These are phyloP conservation scores for Myotis vivesi DNA, from an alignment of 2,797 vertebrate genomes.

Conservation along the genomic window DNA sequence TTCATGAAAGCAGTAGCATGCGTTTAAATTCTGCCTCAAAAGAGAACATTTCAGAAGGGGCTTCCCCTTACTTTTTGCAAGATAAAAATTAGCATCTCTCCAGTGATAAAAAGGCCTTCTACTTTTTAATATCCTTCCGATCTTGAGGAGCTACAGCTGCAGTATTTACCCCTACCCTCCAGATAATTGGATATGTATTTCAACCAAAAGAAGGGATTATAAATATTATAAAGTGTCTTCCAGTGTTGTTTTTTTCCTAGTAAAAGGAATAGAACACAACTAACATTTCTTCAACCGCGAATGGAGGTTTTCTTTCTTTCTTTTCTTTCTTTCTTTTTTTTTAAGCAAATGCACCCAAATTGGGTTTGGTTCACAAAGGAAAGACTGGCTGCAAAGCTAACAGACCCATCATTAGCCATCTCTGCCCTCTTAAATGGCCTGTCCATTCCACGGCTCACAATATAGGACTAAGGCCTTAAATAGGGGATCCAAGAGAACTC, in stretches of 20 bases:
- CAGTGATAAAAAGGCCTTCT: slow-evolving; percentile 6
- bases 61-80: slow-evolving; percentile 58
- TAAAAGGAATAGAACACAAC: slow-evolving; percentile 51
- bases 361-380: slow-evolving; percentile 76
- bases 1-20: slow-evolving; percentile 58
- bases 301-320: slow-evolving; percentile 25
- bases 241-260: background rate
- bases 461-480: slow-evolving; percentile 71
- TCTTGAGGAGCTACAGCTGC: background rate
- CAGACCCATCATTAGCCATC: slow-evolving; percentile 78
- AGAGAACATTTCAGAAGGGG: slow-evolving; percentile 64
- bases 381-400: slow-evolving; percentile 71
- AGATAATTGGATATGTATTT: background rate
- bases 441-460: slow-evolving; percentile 71
- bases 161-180: background rate
- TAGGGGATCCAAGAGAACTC: slow-evolving; percentile 74
- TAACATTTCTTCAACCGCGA: slow-evolving; percentile 65
- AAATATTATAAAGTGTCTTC: slow-evolving; percentile 40
- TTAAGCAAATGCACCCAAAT: slow-evolving; percentile 76
- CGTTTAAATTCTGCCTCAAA: slow-evolving; percentile 69
- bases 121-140: slow-evolving; percentile 25
- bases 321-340: background rate
- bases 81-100: slow-evolving; percentile 70
- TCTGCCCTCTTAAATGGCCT: slow-evolving; percentile 75
- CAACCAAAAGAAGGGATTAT: background rate